Evolutionary conservation across 1,140 invertebrate genomes (phyloP), one percentile per base, ranked within the genome.

Genomic region (Formica selysi): DNA sequence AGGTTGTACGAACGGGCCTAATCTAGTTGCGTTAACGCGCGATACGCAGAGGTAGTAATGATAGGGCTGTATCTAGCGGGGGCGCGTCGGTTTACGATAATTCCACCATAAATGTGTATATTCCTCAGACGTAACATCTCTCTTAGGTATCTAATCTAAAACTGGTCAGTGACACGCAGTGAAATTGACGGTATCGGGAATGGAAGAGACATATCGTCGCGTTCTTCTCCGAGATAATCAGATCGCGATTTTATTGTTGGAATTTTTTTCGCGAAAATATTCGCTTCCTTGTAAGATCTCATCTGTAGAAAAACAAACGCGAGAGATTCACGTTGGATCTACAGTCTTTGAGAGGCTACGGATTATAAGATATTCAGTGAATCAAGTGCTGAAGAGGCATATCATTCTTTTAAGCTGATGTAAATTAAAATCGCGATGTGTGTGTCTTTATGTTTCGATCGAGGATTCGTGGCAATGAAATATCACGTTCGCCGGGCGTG

Each of bases 21-120:
- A 94, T 94, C 93, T 91, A 93, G 93, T 93, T 94, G 85, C 92
- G 92, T 94, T 93, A 93, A 93, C 91, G 88, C 71, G 90, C 88
- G 94, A 94, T 94, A 94, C 16, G 48, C 85, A 89, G 87, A 86
- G 78, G 62, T 64, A 87, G 62, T 64, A 87, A 92, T 74, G 91
- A 94, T 93, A 93, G 91, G 87, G 73, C 74, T 91, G 85, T 92
- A 92, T 92, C 89, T 93, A 92, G 90, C 71, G 88, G 83, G 87
- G 68, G 57, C 76, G 74, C 74, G 68, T 41, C 44, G 36, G 68
- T 36, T 71, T 85, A 89, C 86, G 94, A 94, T 93, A 70, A 93
- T 91, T 93, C 91, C 65, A 87, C 32, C 57, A 86, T 94, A 92
- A 92, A 71, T 26, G 26, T n/a, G 48, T 93, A 6, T 51, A 19